Base-by-base conservation (phyloP, 2,797 vertebrate genomes). In the Lithobates pipiens region DNA sequence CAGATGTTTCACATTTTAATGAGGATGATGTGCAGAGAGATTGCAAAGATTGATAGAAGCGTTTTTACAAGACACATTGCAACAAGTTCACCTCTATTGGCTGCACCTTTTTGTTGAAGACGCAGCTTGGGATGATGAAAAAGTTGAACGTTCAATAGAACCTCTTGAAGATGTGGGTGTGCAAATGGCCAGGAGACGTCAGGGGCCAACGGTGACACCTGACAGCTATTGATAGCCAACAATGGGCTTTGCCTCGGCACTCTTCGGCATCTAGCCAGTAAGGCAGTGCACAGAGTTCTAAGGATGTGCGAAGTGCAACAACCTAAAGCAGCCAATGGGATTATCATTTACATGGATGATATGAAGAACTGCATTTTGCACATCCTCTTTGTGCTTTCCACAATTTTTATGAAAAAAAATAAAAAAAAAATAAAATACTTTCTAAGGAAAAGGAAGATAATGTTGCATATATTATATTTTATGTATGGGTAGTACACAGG, bases 1-100 rank as follows among this genome's bases (percentile, higher is more conserved):
- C 90, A 80, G 71, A 90, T 89, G 91, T 91, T 91, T 90, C 91
- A 86, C 86, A 91, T 92, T 92, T 92, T 95, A 93, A 94, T 93
- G 92, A 92, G 92, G 91, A 89, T 88, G 91, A 92, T 90, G 89
- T 91, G 88, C 91, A 91, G 77, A 90, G 85, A 89, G 90, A 90
- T 90, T 91, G 89, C 0, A 0, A 88, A 91, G 92, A 93, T 85
- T 89, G 93, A 92, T 91, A 87, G 91, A 84, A 90, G 87, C 82
- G 77, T 88, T 89, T 67, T 89, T 89, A 88, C 85, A 86, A 86
- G 90, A 86, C 89, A 61, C 73, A 84, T 89, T 88, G 88, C 88
- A 82, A 90, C 67, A 88, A 90, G 85, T 86, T 88, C 88, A 63
- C 77, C 78, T 77, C 90, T 81, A 83, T 88, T 82, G 65, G 36